Base-by-base conservation (phyloP, 2,888 invertebrate genomes). In the Apeira syringaria region DNA sequence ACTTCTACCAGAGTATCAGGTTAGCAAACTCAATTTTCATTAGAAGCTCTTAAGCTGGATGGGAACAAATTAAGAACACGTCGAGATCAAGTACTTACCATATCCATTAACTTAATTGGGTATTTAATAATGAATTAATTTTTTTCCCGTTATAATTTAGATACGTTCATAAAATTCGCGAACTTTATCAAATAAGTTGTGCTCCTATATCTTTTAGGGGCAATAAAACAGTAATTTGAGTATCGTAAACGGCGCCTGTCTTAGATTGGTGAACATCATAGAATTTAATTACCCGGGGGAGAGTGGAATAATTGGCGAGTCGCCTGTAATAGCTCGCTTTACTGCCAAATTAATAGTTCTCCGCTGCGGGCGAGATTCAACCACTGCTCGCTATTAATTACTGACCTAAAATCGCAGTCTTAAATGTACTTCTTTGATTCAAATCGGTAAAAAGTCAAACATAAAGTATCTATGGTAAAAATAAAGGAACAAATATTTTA, bases 331-430 rank as follows among this genome's bases (percentile, higher is more conserved):
- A 78, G 77, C 70, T 60, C 74, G 68, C 68, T 87, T 86, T 82
- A 86, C 74, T 68, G 75, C 68, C 71, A 80, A 83, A 87, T 87
- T 86, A 86, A 86, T 87, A 85, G 82, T 83, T 86, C 79, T 73
- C 69, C 76, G 70, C 74, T 68, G 72, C 67, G 74, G 64, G 72
- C 72, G 64, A 65, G 67, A 60, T 68, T 63, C 74, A 72, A 20
- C 73, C 70, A 65, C 64, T 26, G 68, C 73, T 74, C 74, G 61
- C 67, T 79, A 81, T 80, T 83, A 76, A 82, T 81, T 81, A 70
- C 70, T 74, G 69, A 74, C 75, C 73, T 73, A 64, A 71, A 77
- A 71, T 73, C 60, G 56, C 39, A 31, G 58, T 64, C 60, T 61
- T 63, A 70, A n/a, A 72, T 73, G 64, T 65, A 67, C 59, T 59